Base-by-base conservation (phyloP, 2,113 vertebrate genomes). In the Rhabdomys dilectus region DNA sequence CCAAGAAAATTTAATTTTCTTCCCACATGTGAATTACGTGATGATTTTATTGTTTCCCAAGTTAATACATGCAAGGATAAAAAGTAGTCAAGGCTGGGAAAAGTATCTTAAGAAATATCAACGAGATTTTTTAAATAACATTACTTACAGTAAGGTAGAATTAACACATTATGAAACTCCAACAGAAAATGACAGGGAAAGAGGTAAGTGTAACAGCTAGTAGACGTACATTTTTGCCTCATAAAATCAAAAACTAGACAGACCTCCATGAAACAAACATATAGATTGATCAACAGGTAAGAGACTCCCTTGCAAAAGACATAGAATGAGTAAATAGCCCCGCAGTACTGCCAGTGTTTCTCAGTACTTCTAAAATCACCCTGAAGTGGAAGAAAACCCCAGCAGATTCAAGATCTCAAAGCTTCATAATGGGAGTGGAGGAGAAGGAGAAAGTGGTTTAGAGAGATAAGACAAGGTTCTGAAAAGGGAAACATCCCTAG, bases 1-100 rank as follows among this genome's bases (percentile, higher is more conserved):
- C 17, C 53, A 60, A 56, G 45, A 48, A 90, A 96, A 66, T 86
- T 53, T 62, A 89, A 91, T 90, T 82, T 88, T 77, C 10, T 72
- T 88, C 70, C 75, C 39, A 64, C 19, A 45, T 88, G 48, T 82
- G 73, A 88, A 94, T 72, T 94, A 45, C 73, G 60, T 72, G 73
- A 8, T 19, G 66, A 66, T 73, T 91, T 86, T 24, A 76, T 81
- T 80, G 77, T 3, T 81, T 86, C 13, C n/a, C 12, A 60, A 56
- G 29, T 89, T 88, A 84, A 36, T 11, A 72, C 8, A 58, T 70
- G 21, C 56, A 82, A 92, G 39, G 3, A 7, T 56, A 64, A 93
- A 93, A 80, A 73, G 53, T 88, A 58, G 21, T 95, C 36, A 89
- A 82, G 45, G 1, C 68, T 51, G 22, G 15, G 26, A 26, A 76